These are phyloP conservation scores for Campaea margaritaria DNA, from an alignment of 2,888 invertebrate species.

Conservation along the genomic window DNA sequence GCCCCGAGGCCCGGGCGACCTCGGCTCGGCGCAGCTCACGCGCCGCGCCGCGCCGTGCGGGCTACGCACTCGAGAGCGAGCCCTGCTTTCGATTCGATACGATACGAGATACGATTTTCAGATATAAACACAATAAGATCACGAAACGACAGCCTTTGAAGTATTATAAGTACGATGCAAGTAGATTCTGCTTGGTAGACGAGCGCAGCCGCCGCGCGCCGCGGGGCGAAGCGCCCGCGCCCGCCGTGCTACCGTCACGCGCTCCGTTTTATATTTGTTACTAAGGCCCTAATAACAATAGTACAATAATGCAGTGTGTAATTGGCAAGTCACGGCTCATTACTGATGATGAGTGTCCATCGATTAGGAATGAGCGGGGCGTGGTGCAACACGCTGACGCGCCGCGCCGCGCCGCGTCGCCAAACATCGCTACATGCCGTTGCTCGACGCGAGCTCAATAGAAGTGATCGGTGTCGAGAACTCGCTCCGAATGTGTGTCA, in stretches of 20 bases:
- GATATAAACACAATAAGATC: too few relatives aligned
- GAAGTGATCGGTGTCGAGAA: slow-evolving; percentile 48
- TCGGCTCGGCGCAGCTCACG: neutral
- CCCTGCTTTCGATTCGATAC: too few relatives aligned
- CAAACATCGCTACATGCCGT: too few relatives aligned
- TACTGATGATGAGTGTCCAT: slow-evolving; percentile 31
- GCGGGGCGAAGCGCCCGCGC: too few relatives aligned
- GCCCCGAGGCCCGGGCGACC: neutral
- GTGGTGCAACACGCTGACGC: slow-evolving; percentile 6
- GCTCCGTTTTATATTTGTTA: too few relatives aligned
- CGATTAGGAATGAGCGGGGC: slow-evolving; percentile 11
- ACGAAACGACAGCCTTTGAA: too few relatives aligned
- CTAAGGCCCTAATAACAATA: neutral
- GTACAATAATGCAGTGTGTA: slow-evolving; percentile 21
- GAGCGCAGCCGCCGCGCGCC: too few relatives aligned
- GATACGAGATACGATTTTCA: too few relatives aligned
- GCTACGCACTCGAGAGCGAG: neutral
- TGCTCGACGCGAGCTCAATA: slow-evolving; percentile 50
- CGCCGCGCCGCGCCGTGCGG: too few relatives aligned
- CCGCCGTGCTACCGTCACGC: too few relatives aligned
- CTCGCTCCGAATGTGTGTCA: slow-evolving; percentile 64
- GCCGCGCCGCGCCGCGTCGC: slow-evolving; percentile 23
- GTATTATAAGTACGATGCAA: too few relatives aligned
- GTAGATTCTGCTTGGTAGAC: too few relatives aligned
- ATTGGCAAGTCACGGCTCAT: slow-evolving; percentile 39